Evolutionary conservation across 2,797 vertebrate genomes (phyloP).

Genomic region (Lagocephalus sceleratus): DNA sequence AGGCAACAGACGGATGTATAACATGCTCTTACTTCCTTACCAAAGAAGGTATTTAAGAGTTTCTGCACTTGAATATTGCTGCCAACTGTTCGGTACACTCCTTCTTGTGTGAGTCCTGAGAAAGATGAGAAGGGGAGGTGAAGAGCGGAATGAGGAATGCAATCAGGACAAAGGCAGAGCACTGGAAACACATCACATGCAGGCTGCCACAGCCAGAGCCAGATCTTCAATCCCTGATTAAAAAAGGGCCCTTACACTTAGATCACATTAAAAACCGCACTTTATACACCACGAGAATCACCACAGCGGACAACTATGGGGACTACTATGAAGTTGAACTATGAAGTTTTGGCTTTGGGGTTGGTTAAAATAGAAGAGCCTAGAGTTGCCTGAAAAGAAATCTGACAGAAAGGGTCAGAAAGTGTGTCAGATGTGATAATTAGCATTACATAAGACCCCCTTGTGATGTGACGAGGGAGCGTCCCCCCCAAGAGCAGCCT

Average conservation of each 20-base stretch:
- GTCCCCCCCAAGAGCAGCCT: constrained; percentile 1
- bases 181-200: constrained; percentile 61
- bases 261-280: constrained; percentile 17
- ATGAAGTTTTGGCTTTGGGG: no score
- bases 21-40: constrained; percentile 75
- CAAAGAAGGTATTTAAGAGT: constrained; percentile 93
- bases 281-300: constrained; percentile 1
- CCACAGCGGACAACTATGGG: background rate
- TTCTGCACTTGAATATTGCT: constrained; percentile 99
- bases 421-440: constrained; percentile 1
- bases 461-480: background rate
- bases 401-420: background rate
- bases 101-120: constrained; percentile 87
- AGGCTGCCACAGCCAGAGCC: constrained; percentile 14
- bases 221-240: constrained; percentile 36
- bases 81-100: constrained; percentile 94
- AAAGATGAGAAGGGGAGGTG: constrained; percentile 29
- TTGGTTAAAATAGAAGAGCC: no score
- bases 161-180: constrained; percentile 27
- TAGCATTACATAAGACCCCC: background rate
- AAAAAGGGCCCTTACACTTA: background rate
- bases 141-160: constrained; percentile 16
- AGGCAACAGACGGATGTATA: constrained; percentile 7
- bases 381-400: background rate
- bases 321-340: constrained; percentile 7